Percentiles rank a stretch among this genome's conserved stretches.
These are phyloP conservation scores for Crocallis elinguaria DNA, from an alignment of 2,888 invertebrate species.

Conservation along the genomic window DNA sequence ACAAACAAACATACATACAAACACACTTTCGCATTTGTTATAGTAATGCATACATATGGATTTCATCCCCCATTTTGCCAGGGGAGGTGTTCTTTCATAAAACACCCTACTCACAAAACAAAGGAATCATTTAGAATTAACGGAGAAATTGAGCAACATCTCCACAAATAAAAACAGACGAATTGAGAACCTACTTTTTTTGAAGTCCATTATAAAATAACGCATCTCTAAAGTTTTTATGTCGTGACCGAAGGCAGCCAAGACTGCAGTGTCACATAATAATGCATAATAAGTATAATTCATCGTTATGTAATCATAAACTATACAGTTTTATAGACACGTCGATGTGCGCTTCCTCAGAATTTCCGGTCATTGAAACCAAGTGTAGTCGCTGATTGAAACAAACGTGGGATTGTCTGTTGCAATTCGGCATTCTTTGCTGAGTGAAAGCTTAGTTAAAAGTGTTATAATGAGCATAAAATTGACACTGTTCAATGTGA, in stretches of 20 bases:
- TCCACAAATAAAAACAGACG: no score
- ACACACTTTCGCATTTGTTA: no score
- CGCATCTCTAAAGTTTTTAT: background rate
- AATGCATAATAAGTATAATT: slow-evolving; percentile 25
- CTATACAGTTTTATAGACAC: slow-evolving; percentile 8
- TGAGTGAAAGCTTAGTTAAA: slow-evolving; percentile 45
- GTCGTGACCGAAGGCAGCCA: background rate
- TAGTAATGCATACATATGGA: no score
- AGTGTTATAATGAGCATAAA: slow-evolving; percentile 26
- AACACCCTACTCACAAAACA: no score
- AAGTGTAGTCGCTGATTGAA: no score
- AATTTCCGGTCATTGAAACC: slow-evolving; percentile 51
- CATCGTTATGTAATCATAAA: slow-evolving; percentile 10
- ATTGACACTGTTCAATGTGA: slow-evolving; percentile 27
- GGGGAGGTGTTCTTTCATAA: no score
- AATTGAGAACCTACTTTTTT: background rate
- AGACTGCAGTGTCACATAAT: slow-evolving; percentile 35
- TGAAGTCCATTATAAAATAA: background rate
- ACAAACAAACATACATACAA: no score
- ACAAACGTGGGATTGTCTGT: slow-evolving; percentile 51
- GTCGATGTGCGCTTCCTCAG: slow-evolving; percentile 49
- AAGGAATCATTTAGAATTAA: no score
- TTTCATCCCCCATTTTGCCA: no score
- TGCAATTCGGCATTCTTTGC: slow-evolving; percentile 41
- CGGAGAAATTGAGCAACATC: no score